Base-by-base conservation (phyloP, 2,888 invertebrate genomes). In the Hypena proboscidalis region DNA sequence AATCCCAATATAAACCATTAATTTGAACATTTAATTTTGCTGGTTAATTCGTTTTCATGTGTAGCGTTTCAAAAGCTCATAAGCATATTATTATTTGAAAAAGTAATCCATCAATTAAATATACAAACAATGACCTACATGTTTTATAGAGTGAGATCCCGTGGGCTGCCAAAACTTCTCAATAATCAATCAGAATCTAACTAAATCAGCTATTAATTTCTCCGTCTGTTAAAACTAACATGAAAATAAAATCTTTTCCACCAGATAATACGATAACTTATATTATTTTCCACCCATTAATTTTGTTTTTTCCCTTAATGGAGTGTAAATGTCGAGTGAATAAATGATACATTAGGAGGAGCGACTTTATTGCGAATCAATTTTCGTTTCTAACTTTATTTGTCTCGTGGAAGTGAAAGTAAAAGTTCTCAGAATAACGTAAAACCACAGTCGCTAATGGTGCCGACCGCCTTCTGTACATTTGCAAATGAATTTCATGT, bases 221-320 rank as follows among this genome's bases (percentile, higher is more conserved):
- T n/a, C n/a, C 17, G 17, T 5, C 3, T 5, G 52, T 58, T 44
- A 40, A 2, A 40, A 7, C 34, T 37, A 58, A 43, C 21, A 22
- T 10, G 11, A 29, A 36, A 19, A 11, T 40, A 54, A 37, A 40
- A 27, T 30, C 14, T 21, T 53, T 34, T 40, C 20, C 22, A 11
- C 4, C 26, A 33, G 58, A 70, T 66, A 60, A 54, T 49, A 49
- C 36, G 45, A 46, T 58, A 61, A 61, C 55, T 47, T 58, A 62
- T 62, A 51, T 51, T 57, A 67, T 71, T 77, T 74, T 58, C 55
- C 55, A 17, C 11, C 49, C 49, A 58, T 52, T 56, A 62, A 53
- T 68, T 60, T 64, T 51, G 30, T 62, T 59, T 59, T 52, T 55
- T 49, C 40, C 19, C 37, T 38, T 56, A 56, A 58, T 62, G 56